Conservation (phyloP, 2,113 vertebrate genomes). For the Vulpes vulpes region DNA sequence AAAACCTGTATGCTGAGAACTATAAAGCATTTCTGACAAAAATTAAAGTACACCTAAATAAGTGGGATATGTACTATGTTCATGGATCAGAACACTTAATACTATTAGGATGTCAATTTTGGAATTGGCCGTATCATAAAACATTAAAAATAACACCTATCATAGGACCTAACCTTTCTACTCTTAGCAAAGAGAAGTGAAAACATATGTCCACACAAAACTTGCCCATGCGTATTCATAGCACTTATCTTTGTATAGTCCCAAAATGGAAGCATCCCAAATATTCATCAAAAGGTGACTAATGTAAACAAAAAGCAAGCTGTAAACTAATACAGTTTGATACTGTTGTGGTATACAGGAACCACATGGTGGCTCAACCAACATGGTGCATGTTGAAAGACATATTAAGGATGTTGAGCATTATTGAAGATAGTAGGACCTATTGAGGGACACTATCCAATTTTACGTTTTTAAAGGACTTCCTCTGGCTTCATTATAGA, state of each 20-base stretch:
- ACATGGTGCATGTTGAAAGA: not conserved
- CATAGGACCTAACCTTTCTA: not conserved
- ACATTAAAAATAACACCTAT: not conserved
- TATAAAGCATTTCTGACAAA: not conserved
- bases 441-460: not conserved
- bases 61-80: not conserved
- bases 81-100: not conserved
- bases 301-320: not conserved
- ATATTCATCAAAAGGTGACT: not conserved
- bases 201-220: not conserved
- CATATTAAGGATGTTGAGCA: not conserved
- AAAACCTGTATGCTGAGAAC: not conserved
- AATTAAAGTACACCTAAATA: conserved; percentile 1
- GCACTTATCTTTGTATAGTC: not conserved
- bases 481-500: not conserved
- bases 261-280: not conserved
- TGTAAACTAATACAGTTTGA: not conserved
- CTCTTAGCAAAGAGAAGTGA: not conserved
- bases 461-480: not conserved
- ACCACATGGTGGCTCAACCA: not conserved
- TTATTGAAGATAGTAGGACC: not conserved
- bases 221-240: not conserved
- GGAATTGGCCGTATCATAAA: not conserved
- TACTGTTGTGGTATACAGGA: not conserved
- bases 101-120: not conserved